Percentiles rank a stretch among this genome's conserved stretches.
Conservation (phyloP, 2,888 invertebrate species). For the Apotomis betuletana region DNA sequence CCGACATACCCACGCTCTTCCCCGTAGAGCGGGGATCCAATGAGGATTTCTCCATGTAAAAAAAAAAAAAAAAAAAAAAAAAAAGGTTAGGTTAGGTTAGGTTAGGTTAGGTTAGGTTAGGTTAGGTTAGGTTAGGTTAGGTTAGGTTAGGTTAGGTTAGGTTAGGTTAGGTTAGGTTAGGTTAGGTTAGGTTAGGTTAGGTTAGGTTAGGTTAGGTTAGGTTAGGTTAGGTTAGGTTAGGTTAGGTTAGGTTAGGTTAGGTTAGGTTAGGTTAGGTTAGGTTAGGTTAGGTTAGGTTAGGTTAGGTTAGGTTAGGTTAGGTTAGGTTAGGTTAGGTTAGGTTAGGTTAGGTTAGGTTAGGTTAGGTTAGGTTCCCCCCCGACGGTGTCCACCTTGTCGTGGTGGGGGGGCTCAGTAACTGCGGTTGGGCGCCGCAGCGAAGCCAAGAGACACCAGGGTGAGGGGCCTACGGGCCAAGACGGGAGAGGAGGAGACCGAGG, state of each 20-base stretch:
- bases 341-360: constrained; percentile 17
- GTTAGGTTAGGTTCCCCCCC: constrained; percentile 25
- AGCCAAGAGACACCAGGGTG: too few relatives aligned
- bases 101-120: constrained; percentile 18
- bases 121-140: constrained; percentile 14
- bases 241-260: constrained; percentile 10
- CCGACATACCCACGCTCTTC: too few relatives aligned
- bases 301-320: constrained; percentile 12
- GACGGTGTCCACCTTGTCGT: too few relatives aligned
- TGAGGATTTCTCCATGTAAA: too few relatives aligned
- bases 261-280: constrained; percentile 10
- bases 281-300: constrained; percentile 10
- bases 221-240: constrained; percentile 10
- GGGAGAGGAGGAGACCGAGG: too few relatives aligned
- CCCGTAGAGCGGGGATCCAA: too few relatives aligned
- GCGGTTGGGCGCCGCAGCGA: too few relatives aligned
- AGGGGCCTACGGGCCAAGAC: too few relatives aligned
- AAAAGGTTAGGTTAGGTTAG: constrained; percentile 21
- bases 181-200: constrained; percentile 21
- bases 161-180: not conserved
- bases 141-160: constrained; percentile 6
- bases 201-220: constrained; percentile 11
- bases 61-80: too few relatives aligned
- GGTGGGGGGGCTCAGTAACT: too few relatives aligned
- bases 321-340: constrained; percentile 10